A percentile compares a stretch with the other conserved stretches of the same genome.
Conservation (phyloP, 2,888 invertebrate species). For the Drosophila suboccidentalis region DNA sequence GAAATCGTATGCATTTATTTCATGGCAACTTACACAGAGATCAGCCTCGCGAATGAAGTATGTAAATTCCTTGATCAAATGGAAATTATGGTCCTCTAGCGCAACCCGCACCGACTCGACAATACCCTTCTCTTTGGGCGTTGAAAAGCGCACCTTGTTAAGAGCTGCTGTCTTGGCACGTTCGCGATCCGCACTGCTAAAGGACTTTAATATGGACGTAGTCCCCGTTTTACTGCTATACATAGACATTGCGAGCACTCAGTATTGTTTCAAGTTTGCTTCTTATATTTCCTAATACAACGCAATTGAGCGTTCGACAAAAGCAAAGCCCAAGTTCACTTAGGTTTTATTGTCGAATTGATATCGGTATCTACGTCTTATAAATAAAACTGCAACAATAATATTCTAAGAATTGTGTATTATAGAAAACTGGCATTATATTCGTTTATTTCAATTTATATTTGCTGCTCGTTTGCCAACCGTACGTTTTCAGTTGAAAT, state of each 20-base stretch:
- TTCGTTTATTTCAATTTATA: slow-evolving; percentile 22
- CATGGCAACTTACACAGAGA: slow-evolving; percentile 71
- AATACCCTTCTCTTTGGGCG: slow-evolving; percentile 78
- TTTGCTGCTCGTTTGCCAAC: slow-evolving; percentile 16
- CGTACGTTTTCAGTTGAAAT: slow-evolving; percentile 30
- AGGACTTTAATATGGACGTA: slow-evolving; percentile 83
- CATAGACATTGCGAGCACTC: slow-evolving; percentile 73
- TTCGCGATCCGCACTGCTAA: slow-evolving; percentile 80
- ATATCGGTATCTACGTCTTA: slow-evolving; percentile 37
- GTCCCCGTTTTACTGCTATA: slow-evolving; percentile 79
- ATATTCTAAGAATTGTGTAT: slow-evolving; percentile 19
- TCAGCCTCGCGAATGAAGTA: slow-evolving; percentile 71
- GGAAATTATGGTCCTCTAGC: slow-evolving; percentile 68
- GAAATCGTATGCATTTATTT: not conserved
- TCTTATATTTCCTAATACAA: slow-evolving; percentile 41
- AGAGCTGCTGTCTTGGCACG: slow-evolving; percentile 78
- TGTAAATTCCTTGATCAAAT: slow-evolving; percentile 77
- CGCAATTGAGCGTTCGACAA: slow-evolving; percentile 32
- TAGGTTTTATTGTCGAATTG: not conserved
- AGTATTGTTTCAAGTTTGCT: not conserved
- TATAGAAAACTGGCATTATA: slow-evolving; percentile 49
- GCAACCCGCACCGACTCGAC: slow-evolving; percentile 72
- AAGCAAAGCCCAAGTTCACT: not conserved
- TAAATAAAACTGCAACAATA: slow-evolving; percentile 20
- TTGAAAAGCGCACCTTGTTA: slow-evolving; percentile 83